Evolutionary conservation across 1,140 invertebrate genomes (phyloP).

Genomic region (Saxidomus purpurata): DNA sequence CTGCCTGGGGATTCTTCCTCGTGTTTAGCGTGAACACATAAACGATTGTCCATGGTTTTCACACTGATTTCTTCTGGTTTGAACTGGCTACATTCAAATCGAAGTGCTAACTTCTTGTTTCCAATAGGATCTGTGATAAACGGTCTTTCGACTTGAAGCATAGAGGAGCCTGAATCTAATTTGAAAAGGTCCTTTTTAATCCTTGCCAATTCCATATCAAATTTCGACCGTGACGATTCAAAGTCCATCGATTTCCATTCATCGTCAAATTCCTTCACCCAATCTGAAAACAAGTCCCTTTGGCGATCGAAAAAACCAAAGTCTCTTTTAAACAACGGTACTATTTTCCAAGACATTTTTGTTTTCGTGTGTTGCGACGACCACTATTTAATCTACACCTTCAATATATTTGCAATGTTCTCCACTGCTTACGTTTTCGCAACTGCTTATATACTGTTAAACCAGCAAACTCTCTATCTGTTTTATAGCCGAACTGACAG

Average conservation of each 20-base stretch:
- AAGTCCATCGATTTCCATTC: conserved; percentile 70
- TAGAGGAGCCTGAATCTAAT: conserved; percentile 67
- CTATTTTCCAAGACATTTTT: conserved; percentile 74
- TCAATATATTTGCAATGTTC: neutral
- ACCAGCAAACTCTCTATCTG: neutral
- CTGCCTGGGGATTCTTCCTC: conserved; percentile 77
- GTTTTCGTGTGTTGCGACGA: neutral
- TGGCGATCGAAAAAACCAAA: conserved; percentile 84
- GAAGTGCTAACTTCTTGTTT: conserved; percentile 80
- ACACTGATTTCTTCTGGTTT: conserved; percentile 84
- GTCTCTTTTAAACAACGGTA: conserved; percentile 75
- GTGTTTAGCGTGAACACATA: conserved; percentile 83
- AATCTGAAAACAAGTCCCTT: conserved; percentile 77
- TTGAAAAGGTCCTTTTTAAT: conserved; percentile 79
- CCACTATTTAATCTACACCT: neutral
- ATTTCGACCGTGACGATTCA: conserved; percentile 71
- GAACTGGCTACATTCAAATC: conserved; percentile 84
- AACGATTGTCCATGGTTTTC: conserved; percentile 80
- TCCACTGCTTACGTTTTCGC: neutral
- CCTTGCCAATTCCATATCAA: conserved; percentile 79
- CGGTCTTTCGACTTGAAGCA: conserved; percentile 79
- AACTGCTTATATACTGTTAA: neutral
- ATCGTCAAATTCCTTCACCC: conserved; percentile 72
- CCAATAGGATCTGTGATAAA: conserved; percentile 79
- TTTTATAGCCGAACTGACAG: neutral